Conservation (phyloP, 2,113 vertebrate genomes). For the Neolamprologus brichardi region DNA sequence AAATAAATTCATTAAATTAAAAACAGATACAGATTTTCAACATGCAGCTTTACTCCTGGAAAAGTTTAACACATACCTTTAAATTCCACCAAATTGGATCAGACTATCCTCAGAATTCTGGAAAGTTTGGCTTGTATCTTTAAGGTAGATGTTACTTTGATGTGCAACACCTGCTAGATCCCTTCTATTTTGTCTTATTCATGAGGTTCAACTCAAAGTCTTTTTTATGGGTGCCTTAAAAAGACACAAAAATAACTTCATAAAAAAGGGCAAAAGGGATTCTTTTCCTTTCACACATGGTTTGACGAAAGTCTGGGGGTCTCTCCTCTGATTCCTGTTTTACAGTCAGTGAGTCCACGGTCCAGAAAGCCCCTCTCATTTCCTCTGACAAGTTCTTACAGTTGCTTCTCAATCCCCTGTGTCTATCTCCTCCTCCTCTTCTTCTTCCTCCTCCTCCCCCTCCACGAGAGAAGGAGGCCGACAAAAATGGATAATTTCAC, state of each 20-base stretch:
- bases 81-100: neutral
- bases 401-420: conserved; percentile 47
- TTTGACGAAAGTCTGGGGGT: conserved; percentile 18
- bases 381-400: conserved; percentile 54
- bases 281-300: conserved; percentile 14
- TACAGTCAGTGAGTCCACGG: conserved; percentile 30
- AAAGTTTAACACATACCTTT: neutral
- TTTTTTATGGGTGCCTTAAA: neutral
- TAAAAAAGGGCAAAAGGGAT: neutral
- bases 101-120: neutral
- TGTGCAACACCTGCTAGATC: neutral
- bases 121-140: neutral
- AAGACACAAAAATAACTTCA: neutral
- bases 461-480: neutral
- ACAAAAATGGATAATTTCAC: conserved; percentile 21
- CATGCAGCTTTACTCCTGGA: neutral
- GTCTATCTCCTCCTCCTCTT: neutral
- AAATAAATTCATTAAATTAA: neutral
- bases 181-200: neutral
- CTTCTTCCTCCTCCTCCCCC: neutral
- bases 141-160: neutral
- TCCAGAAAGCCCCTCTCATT: conserved; percentile 37
- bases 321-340: conserved; percentile 34
- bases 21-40: neutral
- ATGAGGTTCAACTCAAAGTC: neutral